Conservation (phyloP, 2,888 invertebrate genomes). For the Polymixis lichenea region DNA sequence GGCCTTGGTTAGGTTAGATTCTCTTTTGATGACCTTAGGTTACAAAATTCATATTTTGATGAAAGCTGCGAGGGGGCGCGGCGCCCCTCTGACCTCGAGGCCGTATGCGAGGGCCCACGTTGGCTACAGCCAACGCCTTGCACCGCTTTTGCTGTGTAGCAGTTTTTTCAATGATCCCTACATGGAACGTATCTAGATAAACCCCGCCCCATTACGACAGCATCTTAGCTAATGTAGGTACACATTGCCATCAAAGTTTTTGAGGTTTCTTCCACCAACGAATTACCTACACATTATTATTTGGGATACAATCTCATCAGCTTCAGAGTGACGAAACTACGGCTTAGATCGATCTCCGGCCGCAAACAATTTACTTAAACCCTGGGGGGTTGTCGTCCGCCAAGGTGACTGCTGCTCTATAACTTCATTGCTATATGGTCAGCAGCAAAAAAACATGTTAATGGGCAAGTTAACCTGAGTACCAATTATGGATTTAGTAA, state of each 20-base stretch:
- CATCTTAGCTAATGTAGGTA: neutral
- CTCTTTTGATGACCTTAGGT: neutral
- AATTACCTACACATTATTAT: neutral
- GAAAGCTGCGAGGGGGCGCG: neutral
- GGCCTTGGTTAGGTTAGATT: neutral
- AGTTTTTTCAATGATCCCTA: neutral
- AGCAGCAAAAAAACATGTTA: slow-evolving; percentile 5
- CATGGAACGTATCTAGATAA: neutral
- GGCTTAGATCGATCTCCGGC: neutral
- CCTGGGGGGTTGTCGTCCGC: slow-evolving; percentile 8
- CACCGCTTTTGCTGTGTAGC: neutral
- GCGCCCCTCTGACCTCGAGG: neutral
- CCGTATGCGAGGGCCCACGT: neutral
- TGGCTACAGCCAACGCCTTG: neutral
- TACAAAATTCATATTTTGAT: neutral
- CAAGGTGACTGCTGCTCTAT: neutral
- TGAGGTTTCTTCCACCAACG: neutral
- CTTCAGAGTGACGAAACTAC: neutral
- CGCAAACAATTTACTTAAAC: neutral
- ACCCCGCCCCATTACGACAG: neutral
- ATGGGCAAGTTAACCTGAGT: neutral
- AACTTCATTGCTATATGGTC: neutral
- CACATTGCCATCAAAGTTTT: neutral
- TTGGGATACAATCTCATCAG: neutral
- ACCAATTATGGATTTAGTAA: neutral